Percentiles rank a stretch among this genome's conserved stretches.
These are phyloP conservation scores for Papilio helenus DNA, from an alignment of 1,140 invertebrate species.

Conservation along the genomic window DNA sequence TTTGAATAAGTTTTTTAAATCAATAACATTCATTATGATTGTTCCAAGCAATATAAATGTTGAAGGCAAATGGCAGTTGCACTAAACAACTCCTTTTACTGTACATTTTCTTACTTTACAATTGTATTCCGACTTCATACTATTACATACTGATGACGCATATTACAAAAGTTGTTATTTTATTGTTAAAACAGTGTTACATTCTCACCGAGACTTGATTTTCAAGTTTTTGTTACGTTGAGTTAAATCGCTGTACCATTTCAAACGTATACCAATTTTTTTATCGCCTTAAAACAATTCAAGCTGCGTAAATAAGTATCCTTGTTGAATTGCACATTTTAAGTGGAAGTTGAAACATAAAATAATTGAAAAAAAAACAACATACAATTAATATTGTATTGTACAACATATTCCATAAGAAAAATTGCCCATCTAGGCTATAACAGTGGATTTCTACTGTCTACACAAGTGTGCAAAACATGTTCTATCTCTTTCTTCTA, in stretches of 20 bases:
- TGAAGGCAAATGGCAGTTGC: background rate
- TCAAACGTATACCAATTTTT: background rate
- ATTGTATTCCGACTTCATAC: background rate
- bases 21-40: too few relatives aligned
- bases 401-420: too few relatives aligned
- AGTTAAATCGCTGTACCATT: background rate
- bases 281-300: background rate
- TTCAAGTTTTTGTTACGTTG: slow-evolving; percentile 2
- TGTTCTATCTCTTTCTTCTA: too few relatives aligned
- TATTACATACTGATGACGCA: slow-evolving; percentile 10
- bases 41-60: background rate
- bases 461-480: too few relatives aligned
- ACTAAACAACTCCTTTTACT: background rate
- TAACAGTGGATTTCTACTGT: too few relatives aligned
- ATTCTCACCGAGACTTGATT: slow-evolving; percentile 7
- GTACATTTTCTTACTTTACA: background rate
- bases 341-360: background rate
- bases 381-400: too few relatives aligned
- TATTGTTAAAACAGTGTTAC: background rate
- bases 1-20: too few relatives aligned
- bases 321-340: background rate
- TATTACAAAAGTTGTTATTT: background rate
- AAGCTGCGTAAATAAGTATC: background rate
- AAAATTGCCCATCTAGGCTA: too few relatives aligned
- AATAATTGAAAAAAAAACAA: background rate